Percentiles rank a stretch among this genome's conserved stretches.
phyloP scores from a whole-genome alignment of 1,140 invertebrate species.

The Nylanderia fulva region DNA sequence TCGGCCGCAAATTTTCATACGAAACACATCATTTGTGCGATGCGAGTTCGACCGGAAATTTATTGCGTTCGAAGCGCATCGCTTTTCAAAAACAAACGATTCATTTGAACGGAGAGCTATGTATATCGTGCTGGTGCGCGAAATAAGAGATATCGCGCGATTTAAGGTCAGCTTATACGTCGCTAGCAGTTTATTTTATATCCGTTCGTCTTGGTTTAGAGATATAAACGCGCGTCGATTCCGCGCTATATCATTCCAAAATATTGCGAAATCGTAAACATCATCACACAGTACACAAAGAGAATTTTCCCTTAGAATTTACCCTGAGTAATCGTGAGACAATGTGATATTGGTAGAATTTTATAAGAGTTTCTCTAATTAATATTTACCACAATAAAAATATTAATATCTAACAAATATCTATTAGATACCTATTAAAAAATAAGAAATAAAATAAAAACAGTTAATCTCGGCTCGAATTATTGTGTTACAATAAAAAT shows the following conservation, averaged over 20 bases:
- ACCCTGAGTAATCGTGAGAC: too few species aligned
- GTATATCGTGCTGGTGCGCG: slow-evolving; percentile 13
- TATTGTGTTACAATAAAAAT: too few species aligned
- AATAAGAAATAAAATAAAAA: too few species aligned
- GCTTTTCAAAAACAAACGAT: neutral
- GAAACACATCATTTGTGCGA: neutral
- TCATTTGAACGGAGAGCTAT: neutral
- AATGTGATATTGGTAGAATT: too few species aligned
- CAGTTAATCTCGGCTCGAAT: too few species aligned
- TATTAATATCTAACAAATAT: too few species aligned
- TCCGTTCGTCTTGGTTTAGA: neutral
- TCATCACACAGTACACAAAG: too few species aligned
- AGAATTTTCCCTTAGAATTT: too few species aligned
- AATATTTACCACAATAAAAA: too few species aligned
- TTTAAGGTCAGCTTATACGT: slow-evolving; percentile 11
- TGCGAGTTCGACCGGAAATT: neutral
- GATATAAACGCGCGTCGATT: slow-evolving; percentile 3
- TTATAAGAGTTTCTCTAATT: too few species aligned
- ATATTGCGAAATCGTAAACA: slow-evolving; percentile 28
- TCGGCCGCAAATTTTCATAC: neutral
- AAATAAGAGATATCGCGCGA: slow-evolving; percentile 13
- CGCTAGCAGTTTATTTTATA: neutral
- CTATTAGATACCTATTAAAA: too few species aligned
- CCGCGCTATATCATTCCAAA: neutral
- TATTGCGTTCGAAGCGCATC: neutral